Conservation (phyloP, 1,140 invertebrate genomes). For the Proales similis region DNA sequence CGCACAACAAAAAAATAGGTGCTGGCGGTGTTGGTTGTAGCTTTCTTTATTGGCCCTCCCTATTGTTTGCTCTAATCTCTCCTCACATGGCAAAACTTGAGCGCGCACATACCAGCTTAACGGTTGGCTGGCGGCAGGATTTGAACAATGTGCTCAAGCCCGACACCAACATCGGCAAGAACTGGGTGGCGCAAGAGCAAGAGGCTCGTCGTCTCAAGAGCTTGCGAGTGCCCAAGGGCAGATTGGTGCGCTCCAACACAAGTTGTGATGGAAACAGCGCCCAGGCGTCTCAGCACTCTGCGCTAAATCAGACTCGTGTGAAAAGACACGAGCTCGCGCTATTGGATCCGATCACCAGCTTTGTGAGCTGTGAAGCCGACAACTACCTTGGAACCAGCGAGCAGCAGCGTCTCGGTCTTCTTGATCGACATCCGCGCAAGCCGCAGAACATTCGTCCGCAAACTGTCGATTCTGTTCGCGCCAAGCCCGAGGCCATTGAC, state of each 20-base stretch:
- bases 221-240: slow-evolving; percentile 15
- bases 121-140: slow-evolving; percentile 7
- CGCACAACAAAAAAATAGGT: too few species aligned
- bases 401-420: slow-evolving; percentile 13
- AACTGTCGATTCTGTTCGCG: slow-evolving; percentile 11
- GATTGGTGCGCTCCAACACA: slow-evolving; percentile 4
- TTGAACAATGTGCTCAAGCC: slow-evolving; percentile 30
- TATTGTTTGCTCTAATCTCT: too few species aligned
- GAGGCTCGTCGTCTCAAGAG: not conserved
- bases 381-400: slow-evolving; percentile 2
- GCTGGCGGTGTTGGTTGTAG: too few species aligned
- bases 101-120: too few species aligned
- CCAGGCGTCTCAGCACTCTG: not conserved
- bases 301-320: not conserved
- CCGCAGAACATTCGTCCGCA: slow-evolving; percentile 25
- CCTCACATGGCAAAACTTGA: too few species aligned
- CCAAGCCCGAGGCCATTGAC: not conserved
- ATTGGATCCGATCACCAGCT: slow-evolving; percentile 24
- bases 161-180: slow-evolving; percentile 29
- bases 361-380: slow-evolving; percentile 25
- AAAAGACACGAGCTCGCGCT: slow-evolving; percentile 26
- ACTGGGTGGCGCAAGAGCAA: not conserved
- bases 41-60: too few species aligned
- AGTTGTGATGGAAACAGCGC: slow-evolving; percentile 24
- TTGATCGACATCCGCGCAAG: not conserved